phyloP scores from a whole-genome alignment of 2,113 vertebrate species.

The Cyprinodon brontotheroides region DNA sequence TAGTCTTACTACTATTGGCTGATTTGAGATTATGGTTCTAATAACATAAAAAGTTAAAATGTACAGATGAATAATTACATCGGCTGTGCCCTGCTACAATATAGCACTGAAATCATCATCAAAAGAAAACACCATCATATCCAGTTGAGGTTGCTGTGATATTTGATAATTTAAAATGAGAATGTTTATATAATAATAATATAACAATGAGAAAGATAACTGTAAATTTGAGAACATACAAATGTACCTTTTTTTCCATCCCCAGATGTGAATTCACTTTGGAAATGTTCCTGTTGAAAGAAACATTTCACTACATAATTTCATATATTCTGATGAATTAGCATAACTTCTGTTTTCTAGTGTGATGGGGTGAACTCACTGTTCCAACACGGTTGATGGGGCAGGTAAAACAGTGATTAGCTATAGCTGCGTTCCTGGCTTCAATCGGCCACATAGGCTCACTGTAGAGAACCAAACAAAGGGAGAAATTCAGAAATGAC shows the following conservation, averaged over 20 bases:
- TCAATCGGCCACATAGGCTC: slow-evolving; percentile 95
- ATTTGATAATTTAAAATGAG: not conserved
- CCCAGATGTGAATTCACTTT: slow-evolving; percentile 93
- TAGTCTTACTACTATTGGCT: not conserved
- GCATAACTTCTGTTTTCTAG: not conserved
- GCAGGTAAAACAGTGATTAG: slow-evolving; percentile 95
- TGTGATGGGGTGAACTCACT: slow-evolving; percentile 71
- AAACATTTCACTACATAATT: not conserved
- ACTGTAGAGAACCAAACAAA: slow-evolving; percentile 69
- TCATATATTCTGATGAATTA: not conserved
- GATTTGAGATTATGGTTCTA: not conserved
- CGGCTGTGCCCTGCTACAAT: not conserved
- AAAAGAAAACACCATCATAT: not conserved
- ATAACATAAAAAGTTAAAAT: not conserved
- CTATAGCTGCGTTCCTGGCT: slow-evolving; percentile 94
- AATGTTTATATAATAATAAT: not conserved
- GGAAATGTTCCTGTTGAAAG: slow-evolving; percentile 86
- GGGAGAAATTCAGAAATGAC: no score
- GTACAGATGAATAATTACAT: not conserved
- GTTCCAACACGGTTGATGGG: slow-evolving; percentile 94
- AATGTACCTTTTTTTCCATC: slow-evolving; percentile 90
- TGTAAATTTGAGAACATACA: not conserved
- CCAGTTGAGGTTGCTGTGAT: not conserved
- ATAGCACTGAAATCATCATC: not conserved
- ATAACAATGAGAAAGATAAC: no score